These are phyloP conservation scores for Drosophila kambysellisi DNA, from an alignment of 2,888 invertebrate genomes.

Conservation along the genomic window DNA sequence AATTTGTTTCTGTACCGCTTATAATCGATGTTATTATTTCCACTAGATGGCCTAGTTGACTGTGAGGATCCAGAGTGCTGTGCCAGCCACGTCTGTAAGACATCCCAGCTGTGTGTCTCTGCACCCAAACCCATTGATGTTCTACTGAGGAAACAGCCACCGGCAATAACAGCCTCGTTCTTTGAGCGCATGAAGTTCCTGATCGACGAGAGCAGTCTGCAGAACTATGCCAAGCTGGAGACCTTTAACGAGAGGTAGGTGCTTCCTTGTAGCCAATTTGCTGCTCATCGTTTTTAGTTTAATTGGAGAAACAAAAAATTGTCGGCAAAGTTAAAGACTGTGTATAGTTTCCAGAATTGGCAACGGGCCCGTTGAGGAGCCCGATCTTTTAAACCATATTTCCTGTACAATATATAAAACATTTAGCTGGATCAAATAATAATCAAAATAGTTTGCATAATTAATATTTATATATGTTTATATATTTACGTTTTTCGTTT, in stretches of 20 bases:
- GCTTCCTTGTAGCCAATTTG: slow-evolving; percentile 66
- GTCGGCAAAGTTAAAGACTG: slow-evolving; percentile 32
- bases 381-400: slow-evolving; percentile 34
- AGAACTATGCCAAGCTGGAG: slow-evolving; percentile 97
- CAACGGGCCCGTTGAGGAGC: slow-evolving; percentile 34
- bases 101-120: slow-evolving; percentile 95
- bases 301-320: slow-evolving; percentile 21
- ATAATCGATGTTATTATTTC: not conserved
- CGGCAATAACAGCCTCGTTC: slow-evolving; percentile 98
- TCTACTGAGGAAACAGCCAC: slow-evolving; percentile 96
- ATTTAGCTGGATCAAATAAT: slow-evolving; percentile 70
- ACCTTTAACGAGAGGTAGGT: slow-evolving; percentile 99
- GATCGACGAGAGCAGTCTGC: slow-evolving; percentile 98
- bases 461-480: slow-evolving; percentile 79
- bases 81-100: slow-evolving; percentile 91
- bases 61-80: slow-evolving; percentile 99
- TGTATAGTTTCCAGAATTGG: slow-evolving; percentile 69
- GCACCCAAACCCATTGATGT: slow-evolving; percentile 98
- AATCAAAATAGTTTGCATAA: slow-evolving; percentile 82
- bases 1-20: not conserved
- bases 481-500: slow-evolving; percentile 80
- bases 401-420: slow-evolving; percentile 61
- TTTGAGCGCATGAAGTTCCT: slow-evolving; percentile 99
- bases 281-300: slow-evolving; percentile 33
- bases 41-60: slow-evolving; percentile 96